Evolutionary conservation across 1,140 invertebrate species (phyloP).

Genomic region (Neodiprion lecontei): DNA sequence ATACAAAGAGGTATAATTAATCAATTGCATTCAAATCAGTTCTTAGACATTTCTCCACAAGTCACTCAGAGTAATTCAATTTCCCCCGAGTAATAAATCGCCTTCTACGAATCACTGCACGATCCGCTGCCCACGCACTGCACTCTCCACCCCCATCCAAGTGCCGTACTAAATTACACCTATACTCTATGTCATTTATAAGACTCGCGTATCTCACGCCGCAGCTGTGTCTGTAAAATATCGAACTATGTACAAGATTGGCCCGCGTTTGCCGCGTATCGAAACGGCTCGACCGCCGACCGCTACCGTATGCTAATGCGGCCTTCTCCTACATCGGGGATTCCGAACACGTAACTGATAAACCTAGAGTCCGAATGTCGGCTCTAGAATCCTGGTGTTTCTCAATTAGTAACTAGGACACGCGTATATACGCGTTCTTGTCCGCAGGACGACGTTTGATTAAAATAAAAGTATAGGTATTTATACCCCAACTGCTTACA

Average conservation of each 20-base stretch:
- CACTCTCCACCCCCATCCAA: no score
- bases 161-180: no score
- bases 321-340: neutral
- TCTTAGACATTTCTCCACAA: neutral
- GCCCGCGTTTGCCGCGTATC: no score
- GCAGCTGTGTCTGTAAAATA: no score
- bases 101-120: slow-evolving; percentile 3
- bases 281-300: neutral
- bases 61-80: slow-evolving; percentile 12
- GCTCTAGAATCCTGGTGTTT: neutral
- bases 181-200: no score
- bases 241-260: no score
- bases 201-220: no score
- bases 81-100: slow-evolving; percentile 1
- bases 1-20: no score
- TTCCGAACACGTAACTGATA: slow-evolving; percentile 7
- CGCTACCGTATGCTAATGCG: slow-evolving; percentile 4
- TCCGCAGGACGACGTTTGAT: no score
- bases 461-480: no score
- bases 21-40: slow-evolving; percentile 11
- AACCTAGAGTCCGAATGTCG: neutral
- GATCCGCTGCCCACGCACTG: neutral
- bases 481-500: no score
- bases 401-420: neutral
- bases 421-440: no score